Conservation (phyloP, 2,797 vertebrate genomes). For the Gephyroberyx darwinii region DNA sequence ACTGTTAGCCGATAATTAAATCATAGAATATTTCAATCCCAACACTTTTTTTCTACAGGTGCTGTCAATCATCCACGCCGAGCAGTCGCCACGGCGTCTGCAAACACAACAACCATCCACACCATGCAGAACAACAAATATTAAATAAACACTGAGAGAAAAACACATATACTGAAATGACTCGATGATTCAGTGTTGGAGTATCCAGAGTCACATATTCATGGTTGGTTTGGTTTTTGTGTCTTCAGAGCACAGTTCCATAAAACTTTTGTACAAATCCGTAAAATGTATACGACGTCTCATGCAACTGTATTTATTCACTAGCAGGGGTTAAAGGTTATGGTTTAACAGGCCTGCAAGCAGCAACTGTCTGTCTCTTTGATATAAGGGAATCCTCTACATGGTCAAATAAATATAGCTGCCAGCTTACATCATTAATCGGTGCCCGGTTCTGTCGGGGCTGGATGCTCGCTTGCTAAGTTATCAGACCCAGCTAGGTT, state of each 20-base stretch:
- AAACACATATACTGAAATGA: slow-evolving; percentile 49
- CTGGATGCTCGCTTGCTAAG: slow-evolving; percentile 34
- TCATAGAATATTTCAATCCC: no score
- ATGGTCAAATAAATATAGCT: slow-evolving; percentile 37
- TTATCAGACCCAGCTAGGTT: slow-evolving; percentile 31
- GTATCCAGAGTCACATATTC: slow-evolving; percentile 45
- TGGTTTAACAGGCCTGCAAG: slow-evolving; percentile 41
- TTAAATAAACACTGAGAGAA: slow-evolving; percentile 11
- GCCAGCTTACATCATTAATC: slow-evolving; percentile 35
- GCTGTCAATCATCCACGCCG: no score
- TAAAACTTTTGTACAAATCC: slow-evolving; percentile 28
- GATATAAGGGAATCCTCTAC: slow-evolving; percentile 24
- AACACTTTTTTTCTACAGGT: no score
- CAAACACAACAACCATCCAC: no score
- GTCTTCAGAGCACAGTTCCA: slow-evolving; percentile 25
- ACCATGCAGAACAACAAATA: no score
- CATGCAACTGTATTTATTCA: slow-evolving; percentile 1
- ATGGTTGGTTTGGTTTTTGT: slow-evolving; percentile 40
- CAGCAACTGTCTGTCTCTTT: slow-evolving; percentile 25
- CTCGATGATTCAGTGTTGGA: slow-evolving; percentile 34
- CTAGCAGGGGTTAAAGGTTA: slow-evolving; percentile 13
- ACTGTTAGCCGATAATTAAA: no score
- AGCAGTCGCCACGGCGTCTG: no score
- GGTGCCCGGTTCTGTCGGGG: slow-evolving; percentile 23
- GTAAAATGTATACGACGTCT: slow-evolving; percentile 24